These are phyloP conservation scores for Drymonia ruficornis DNA, from an alignment of 2,888 invertebrate genomes.

Conservation along the genomic window DNA sequence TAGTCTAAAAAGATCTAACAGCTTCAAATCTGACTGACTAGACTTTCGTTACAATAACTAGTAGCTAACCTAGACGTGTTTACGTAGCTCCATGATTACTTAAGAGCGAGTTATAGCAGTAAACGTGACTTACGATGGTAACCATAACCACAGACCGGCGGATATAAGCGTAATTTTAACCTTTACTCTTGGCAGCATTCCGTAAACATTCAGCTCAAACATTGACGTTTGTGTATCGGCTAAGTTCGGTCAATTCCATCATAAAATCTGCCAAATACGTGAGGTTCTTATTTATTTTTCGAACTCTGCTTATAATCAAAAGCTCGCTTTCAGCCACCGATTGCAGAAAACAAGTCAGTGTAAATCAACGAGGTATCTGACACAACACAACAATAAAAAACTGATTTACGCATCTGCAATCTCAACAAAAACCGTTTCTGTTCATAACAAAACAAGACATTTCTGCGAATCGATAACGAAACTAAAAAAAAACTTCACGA, in stretches of 20 bases:
- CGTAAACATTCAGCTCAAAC: constrained; percentile 44
- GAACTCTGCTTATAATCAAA: neutral
- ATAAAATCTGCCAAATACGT: constrained; percentile 4
- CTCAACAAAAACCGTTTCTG: neutral
- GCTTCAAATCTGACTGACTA: neutral
- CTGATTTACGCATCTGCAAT: constrained; percentile 3
- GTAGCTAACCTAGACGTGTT: constrained; percentile 3
- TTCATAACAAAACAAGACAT: constrained; percentile 5
- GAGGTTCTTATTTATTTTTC: neutral
- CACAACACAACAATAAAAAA: neutral
- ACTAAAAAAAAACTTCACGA: constrained; percentile 26
- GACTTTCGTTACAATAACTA: neutral
- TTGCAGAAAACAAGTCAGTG: neutral
- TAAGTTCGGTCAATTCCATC: constrained; percentile 11
- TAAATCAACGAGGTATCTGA: neutral
- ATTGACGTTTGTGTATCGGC: constrained; percentile 36
- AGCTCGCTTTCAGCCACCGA: neutral
- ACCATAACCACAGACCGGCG: constrained; percentile 25
- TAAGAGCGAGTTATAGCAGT: constrained; percentile 31
- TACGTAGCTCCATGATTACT: constrained; percentile 12
- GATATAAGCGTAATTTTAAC: constrained; percentile 49
- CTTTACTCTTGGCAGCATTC: constrained; percentile 49
- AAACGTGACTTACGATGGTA: constrained; percentile 45
- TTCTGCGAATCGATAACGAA: constrained; percentile 16
- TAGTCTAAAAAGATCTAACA: neutral